Base-by-base conservation (phyloP, 2,888 invertebrate species). In the Xestia rhomboidea region DNA sequence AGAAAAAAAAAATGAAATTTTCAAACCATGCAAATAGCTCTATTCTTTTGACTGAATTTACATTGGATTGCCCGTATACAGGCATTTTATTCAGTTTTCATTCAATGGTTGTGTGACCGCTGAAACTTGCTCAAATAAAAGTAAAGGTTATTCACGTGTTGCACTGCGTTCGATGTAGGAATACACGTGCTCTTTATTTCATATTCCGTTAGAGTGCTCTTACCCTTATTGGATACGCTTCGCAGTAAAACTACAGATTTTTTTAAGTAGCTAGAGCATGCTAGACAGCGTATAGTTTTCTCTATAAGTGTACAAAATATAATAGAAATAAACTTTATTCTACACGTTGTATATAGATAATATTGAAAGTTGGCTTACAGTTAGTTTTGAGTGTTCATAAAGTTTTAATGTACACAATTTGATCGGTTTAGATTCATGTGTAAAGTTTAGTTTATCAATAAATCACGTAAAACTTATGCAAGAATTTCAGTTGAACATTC, bases 391-490 rank as follows among this genome's bases (percentile, higher is more conserved):
- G 13, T 24, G 13, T 34, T 15, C 15, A 57, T 71, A 72, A 71
- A 66, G 13, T 57, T 67, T 6, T 13, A 54, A 30, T 77, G 7
- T 38, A 11, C 6, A 4, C 21, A 5, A 18, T 30, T 30, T 41
- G 54, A 63, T 54, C 30, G 7, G 51, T 18, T 54, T 38, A 46
- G 24, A 54, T 46, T 64, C 15, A 38, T 24, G 18, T 21, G 15
- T 38, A 6, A 60, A 11, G n/a, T 60, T 77, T 21, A n/a, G 27
- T 46, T 72, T 49, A 41, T n/a, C n/a, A 46, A 38, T 46, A 70
- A 77, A 79, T 79, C 63, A 79, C 5, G 27, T 66, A 5, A 15
- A 62, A 54, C n/a, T 70, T 63, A 27, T n/a, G 27, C 15, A 38
- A 21, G 38, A 54, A 38, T 54, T 63, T 70, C 11, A 63, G 51